Evolutionary conservation across 2,113 vertebrate species (phyloP).

Genomic region (Anarhynchus alexandrinus): DNA sequence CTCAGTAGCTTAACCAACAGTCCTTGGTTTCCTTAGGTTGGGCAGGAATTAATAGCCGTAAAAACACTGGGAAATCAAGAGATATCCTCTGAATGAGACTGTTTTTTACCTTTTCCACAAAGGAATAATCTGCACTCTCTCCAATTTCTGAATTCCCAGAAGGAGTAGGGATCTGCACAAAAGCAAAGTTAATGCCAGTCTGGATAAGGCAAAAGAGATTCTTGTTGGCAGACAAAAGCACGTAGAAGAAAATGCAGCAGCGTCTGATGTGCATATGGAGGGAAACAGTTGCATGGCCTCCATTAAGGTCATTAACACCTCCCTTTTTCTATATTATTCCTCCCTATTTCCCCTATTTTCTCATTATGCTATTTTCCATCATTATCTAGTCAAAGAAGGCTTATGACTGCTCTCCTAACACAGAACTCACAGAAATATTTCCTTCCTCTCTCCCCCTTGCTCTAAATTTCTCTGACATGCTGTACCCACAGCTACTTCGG

Average conservation of each 20-base stretch:
- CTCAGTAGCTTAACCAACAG: not conserved
- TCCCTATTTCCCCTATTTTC: not conserved
- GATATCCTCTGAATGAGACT: not conserved
- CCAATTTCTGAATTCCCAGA: conserved; percentile 21
- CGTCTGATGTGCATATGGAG: not conserved
- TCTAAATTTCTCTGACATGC: rapidly evolving
- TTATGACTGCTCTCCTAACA: not conserved
- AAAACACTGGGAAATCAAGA: not conserved
- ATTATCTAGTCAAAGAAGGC: not conserved
- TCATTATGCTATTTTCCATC: not conserved
- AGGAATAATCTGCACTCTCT: not conserved
- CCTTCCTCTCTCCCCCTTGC: not conserved
- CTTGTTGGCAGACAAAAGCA: not conserved
- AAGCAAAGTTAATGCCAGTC: conserved; percentile 24
- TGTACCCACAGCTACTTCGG: not conserved
- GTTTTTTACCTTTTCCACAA: conserved; percentile 8
- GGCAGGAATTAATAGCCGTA: not conserved
- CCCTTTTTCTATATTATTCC: not conserved
- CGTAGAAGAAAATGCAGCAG: not conserved
- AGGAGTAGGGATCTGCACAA: not conserved
- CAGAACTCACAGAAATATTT: not conserved
- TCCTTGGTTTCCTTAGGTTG: not conserved
- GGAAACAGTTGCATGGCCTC: not conserved
- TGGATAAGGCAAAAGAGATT: not conserved
- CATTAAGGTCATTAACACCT: not conserved